Evolutionary conservation across 2,888 invertebrate species (phyloP).

Genomic region (Drosophila borborema): DNA sequence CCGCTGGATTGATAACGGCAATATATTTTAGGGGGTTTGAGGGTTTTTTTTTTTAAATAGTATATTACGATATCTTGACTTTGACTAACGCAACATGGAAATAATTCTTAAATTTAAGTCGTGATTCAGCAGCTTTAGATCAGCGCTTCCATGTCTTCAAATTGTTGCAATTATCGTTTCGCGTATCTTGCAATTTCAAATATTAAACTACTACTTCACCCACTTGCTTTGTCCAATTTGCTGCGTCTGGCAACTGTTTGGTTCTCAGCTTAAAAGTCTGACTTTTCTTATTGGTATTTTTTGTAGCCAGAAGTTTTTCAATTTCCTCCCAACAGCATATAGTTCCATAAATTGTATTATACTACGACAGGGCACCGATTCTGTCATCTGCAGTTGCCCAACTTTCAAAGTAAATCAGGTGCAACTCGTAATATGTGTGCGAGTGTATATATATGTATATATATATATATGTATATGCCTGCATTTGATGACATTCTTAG

Average conservation of each 20-base stretch:
- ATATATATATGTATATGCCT: slow-evolving; percentile 2
- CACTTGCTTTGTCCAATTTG: slow-evolving; percentile 5
- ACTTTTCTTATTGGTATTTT: slow-evolving; percentile 2
- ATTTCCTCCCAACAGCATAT: slow-evolving; percentile 54
- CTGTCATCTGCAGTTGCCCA: slow-evolving; percentile 41
- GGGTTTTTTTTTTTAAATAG: slow-evolving; percentile 43
- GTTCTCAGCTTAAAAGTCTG: slow-evolving; percentile 1
- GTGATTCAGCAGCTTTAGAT: background rate
- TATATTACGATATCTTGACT: slow-evolving; percentile 33
- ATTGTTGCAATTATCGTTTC: slow-evolving; percentile 44
- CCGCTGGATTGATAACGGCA: slow-evolving; percentile 9
- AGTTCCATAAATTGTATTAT: slow-evolving; percentile 57
- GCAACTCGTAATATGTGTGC: slow-evolving; percentile 6
- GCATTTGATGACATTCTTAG: slow-evolving; percentile 33
- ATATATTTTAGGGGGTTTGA: slow-evolving; percentile 18
- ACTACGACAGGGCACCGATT: slow-evolving; percentile 20
- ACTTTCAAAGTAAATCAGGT: slow-evolving; percentile 51
- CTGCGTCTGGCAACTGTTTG: slow-evolving; percentile 29
- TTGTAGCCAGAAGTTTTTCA: slow-evolving; percentile 48
- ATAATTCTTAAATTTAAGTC: slow-evolving; percentile 2
- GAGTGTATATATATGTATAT: background rate
- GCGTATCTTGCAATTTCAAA: slow-evolving; percentile 33
- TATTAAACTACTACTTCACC: slow-evolving; percentile 29
- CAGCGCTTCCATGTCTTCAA: background rate
- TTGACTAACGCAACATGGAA: background rate